phyloP scores from a whole-genome alignment of 2,113 vertebrate species.

The Phaethornis superciliosus region DNA sequence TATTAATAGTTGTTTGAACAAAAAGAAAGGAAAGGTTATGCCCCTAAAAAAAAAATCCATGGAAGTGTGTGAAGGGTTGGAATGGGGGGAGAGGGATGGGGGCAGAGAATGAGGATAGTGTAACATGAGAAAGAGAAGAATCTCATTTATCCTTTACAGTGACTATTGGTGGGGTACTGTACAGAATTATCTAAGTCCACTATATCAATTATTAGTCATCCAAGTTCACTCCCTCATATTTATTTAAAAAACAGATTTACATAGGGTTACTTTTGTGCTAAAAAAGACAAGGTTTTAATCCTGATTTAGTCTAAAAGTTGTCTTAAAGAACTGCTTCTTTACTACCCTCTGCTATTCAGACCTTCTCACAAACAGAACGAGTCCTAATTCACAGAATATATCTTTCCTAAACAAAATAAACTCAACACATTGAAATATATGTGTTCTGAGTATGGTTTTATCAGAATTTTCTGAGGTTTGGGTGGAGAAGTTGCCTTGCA shows the following conservation, averaged over 20 bases:
- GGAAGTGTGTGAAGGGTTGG: neutral
- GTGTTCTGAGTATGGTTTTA: neutral
- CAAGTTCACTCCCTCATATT: neutral
- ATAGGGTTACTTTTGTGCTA: neutral
- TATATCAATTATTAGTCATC: neutral
- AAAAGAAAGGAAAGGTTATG: neutral
- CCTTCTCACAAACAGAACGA: neutral
- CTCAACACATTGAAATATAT: neutral
- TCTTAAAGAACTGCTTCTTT: neutral
- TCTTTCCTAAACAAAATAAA: neutral
- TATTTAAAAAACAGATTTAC: neutral
- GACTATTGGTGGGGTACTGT: neutral
- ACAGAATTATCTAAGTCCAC: neutral
- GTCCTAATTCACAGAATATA: neutral
- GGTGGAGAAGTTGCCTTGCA: neutral
- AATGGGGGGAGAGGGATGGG: rapidly evolving
- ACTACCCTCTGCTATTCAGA: neutral
- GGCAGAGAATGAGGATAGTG: neutral
- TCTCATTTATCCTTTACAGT: neutral
- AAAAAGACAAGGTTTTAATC: neutral
- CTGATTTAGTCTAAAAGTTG: neutral
- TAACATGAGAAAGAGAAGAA: neutral
- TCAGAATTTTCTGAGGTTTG: neutral
- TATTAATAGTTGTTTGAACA: neutral
- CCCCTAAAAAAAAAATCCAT: neutral